These are phyloP conservation scores for Strigamia transsilvanica DNA, from an alignment of 2,888 invertebrate genomes.

Conservation along the genomic window DNA sequence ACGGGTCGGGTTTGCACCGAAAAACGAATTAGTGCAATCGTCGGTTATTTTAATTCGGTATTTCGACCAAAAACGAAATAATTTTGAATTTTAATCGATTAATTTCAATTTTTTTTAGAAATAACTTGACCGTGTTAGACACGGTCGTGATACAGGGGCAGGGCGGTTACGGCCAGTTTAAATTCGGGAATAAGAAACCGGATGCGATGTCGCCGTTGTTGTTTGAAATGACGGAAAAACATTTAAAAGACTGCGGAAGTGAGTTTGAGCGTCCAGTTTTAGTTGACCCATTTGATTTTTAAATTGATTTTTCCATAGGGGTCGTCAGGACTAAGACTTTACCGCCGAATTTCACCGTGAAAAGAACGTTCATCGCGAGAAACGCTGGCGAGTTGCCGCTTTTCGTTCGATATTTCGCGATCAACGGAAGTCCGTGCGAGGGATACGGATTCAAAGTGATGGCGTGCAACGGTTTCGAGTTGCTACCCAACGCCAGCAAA, in stretches of 20 bases:
- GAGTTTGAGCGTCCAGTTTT: conserved; percentile 59
- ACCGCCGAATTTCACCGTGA: conserved; percentile 75
- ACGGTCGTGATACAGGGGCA: conserved; percentile 81
- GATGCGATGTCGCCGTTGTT: conserved; percentile 77
- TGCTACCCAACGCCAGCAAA: conserved; percentile 76
- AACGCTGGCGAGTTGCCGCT: conserved; percentile 93
- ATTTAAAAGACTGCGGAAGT: conserved; percentile 72
- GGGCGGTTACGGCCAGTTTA: conserved; percentile 86
- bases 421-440: conserved; percentile 72
- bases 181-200: conserved; percentile 85
- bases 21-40: conserved; percentile 65
- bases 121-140: conserved; percentile 89
- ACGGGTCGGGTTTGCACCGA: conserved; percentile 66
- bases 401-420: conserved; percentile 73
- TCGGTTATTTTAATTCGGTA: conserved; percentile 67
- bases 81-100: not conserved
- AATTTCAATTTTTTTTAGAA: conserved; percentile 49
- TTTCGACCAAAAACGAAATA: not conserved
- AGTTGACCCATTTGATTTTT: not conserved
- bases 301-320: not conserved
- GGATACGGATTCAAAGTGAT: conserved; percentile 82
- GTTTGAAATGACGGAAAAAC: conserved; percentile 80
- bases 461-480: conserved; percentile 76
- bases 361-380: conserved; percentile 81
- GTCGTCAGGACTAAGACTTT: conserved; percentile 60